Evolutionary conservation across 1,140 invertebrate genomes (phyloP).

Genomic region (Oncopeltus fasciatus): DNA sequence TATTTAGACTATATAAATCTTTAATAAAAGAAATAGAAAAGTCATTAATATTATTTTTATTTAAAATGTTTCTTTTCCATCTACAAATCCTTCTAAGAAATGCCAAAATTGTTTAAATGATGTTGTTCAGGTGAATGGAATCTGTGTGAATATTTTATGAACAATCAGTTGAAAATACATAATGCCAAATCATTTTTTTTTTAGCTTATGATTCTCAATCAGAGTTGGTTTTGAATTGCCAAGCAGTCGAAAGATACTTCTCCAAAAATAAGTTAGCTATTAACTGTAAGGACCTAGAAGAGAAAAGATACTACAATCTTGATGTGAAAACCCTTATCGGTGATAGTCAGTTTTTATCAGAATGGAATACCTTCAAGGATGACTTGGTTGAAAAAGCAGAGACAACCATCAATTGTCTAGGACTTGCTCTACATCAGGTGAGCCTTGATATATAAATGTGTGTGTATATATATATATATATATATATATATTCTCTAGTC

Average conservation of each 20-base stretch:
- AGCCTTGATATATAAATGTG: too few relatives aligned
- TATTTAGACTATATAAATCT: too few relatives aligned
- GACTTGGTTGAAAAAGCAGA: constrained; percentile 50
- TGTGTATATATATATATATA: too few relatives aligned
- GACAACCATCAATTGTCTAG: constrained; percentile 46
- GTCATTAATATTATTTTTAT: not conserved
- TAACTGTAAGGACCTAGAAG: constrained; percentile 43
- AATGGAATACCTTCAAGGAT: constrained; percentile 45
- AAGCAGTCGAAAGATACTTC: constrained; percentile 39
- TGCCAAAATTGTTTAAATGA: not conserved
- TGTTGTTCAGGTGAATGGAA: not conserved
- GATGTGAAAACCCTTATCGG: constrained; percentile 45
- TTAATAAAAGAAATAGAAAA: not conserved
- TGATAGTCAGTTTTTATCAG: constrained; percentile 39
- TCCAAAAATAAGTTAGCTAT: constrained; percentile 35
- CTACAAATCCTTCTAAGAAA: not conserved
- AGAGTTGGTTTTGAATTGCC: constrained; percentile 34
- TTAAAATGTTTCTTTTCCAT: not conserved
- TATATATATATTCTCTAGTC: too few relatives aligned
- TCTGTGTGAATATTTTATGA: not conserved
- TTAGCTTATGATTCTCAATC: constrained; percentile 22
- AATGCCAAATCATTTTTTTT: not conserved
- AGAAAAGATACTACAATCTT: constrained; percentile 42
- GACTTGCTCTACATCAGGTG: constrained; percentile 58
- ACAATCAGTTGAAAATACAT: not conserved